These are phyloP conservation scores for Caradrina kadenii DNA, from an alignment of 2,888 invertebrate species.

Conservation along the genomic window DNA sequence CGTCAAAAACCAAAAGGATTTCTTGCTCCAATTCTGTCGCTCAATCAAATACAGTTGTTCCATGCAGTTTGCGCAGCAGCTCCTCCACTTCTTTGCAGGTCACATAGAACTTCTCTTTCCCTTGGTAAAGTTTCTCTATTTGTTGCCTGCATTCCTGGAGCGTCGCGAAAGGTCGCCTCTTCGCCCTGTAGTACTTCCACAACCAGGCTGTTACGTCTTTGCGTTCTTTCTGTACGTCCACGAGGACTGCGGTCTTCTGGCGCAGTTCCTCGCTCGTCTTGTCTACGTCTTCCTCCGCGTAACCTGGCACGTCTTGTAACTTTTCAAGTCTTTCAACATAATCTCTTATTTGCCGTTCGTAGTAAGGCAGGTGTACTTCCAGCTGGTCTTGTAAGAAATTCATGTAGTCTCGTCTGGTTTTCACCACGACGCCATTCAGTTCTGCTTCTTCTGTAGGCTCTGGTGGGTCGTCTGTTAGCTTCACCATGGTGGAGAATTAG, in stretches of 20 bases:
- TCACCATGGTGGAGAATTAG: neutral
- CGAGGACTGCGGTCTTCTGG: neutral
- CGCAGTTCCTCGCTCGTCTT: neutral
- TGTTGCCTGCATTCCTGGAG: neutral
- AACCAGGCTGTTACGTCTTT: neutral
- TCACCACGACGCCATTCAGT: neutral
- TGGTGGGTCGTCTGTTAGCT: neutral
- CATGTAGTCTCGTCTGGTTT: neutral
- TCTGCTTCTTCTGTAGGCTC: neutral
- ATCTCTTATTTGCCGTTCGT: neutral
- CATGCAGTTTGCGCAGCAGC: constrained; percentile 14
- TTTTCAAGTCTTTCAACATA: neutral
- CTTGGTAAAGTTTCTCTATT: constrained; percentile 8
- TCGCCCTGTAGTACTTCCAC: constrained; percentile 8
- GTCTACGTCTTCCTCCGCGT: neutral
- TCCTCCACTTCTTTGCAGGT: constrained; percentile 12
- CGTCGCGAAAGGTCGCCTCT: neutral
- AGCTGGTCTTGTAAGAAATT: neutral
- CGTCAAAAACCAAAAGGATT: too few relatives aligned
- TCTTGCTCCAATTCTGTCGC: too few relatives aligned
- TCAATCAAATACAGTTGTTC: neutral
- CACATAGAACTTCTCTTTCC: constrained; percentile 10
- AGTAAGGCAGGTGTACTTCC: neutral
- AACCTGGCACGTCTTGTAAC: neutral
- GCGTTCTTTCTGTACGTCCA: neutral